Base-by-base conservation (phyloP, 2,888 invertebrate species). In the Spialia ferax region DNA sequence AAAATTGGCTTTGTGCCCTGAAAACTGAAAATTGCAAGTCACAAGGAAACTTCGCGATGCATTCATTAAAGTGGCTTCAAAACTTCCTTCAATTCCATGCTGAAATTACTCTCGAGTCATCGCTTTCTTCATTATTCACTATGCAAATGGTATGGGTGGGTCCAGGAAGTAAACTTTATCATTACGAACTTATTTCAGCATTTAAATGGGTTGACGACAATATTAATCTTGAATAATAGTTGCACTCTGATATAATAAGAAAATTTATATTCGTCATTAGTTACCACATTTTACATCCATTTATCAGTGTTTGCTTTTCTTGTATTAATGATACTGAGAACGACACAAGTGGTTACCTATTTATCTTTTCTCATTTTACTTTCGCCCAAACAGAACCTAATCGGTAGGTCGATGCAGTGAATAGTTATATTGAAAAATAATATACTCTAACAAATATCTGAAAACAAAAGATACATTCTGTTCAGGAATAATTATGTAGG, bases 1-100 rank as follows among this genome's bases (percentile, higher is more conserved):
- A 70, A 74, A 75, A 77, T 69, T 74, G 69, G 69, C 73, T 77
- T 70, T 66, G 73, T 75, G 70, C 73, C 74, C 73, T 74, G 77
- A 78, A 79, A 86, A 84, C 81, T 79, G 82, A 79, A 82, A 81
- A 84, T 82, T 81, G 83, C 83, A 82, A 84, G 83, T 85, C 84
- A 81, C 84, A 77, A 77, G 73, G 72, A 78, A 87, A 88, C 84
- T 88, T 87, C 82, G 79, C 82, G 84, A 83, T 88, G 87, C 86
- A 88, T 87, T 87, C 84, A 85, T 88, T 86, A 87, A 73, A 76
- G 85, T 81, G 82, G 81, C 75, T 80, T 79, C 77, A 74, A 75
- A 86, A 88, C 82, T 87, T 85, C 83, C 85, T 86, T 84, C 74
- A 81, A 84, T 86, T 82, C 79, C 74, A 71, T 75, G 77, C 79